A percentile compares a stretch with the other conserved stretches of the same genome.
Evolutionary conservation across 2,888 invertebrate genomes (phyloP).

Genomic region (Theretra japonica): DNA sequence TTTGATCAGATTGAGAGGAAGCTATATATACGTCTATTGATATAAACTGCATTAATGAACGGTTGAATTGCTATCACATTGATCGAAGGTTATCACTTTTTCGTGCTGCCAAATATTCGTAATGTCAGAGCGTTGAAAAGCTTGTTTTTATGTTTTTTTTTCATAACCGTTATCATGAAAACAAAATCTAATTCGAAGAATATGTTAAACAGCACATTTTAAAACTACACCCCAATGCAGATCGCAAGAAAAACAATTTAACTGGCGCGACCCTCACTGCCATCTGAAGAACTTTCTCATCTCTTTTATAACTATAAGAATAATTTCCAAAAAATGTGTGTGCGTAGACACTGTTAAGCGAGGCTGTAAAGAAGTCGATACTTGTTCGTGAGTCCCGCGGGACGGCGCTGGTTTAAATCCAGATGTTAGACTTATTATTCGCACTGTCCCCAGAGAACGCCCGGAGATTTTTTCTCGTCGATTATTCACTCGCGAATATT

Average conservation of each 20-base stretch:
- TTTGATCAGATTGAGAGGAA: no score
- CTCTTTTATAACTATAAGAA: constrained; percentile 21
- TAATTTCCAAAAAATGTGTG: constrained; percentile 23
- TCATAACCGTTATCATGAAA: background rate
- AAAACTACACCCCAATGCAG: background rate
- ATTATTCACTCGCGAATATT: background rate
- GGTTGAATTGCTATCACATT: no score
- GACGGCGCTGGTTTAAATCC: constrained; percentile 43
- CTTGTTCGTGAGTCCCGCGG: constrained; percentile 46
- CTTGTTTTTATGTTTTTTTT: background rate
- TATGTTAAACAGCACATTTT: background rate
- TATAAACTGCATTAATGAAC: no score
- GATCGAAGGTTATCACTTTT: no score
- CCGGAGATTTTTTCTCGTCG: background rate
- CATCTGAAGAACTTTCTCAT: constrained; percentile 16
- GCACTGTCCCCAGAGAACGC: constrained; percentile 35
- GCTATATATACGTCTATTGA: no score
- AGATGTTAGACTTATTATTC: constrained; percentile 32
- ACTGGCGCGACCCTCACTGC: background rate
- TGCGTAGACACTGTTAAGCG: constrained; percentile 37
- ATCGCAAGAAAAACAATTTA: constrained; percentile 7
- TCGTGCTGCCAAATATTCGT: background rate
- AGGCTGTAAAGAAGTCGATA: constrained; percentile 44
- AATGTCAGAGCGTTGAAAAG: background rate
- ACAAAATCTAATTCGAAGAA: background rate